Evolutionary conservation across 2,797 vertebrate species (phyloP), one percentile per base, ranked within the genome.

Genomic region (Spatula clypeata): DNA sequence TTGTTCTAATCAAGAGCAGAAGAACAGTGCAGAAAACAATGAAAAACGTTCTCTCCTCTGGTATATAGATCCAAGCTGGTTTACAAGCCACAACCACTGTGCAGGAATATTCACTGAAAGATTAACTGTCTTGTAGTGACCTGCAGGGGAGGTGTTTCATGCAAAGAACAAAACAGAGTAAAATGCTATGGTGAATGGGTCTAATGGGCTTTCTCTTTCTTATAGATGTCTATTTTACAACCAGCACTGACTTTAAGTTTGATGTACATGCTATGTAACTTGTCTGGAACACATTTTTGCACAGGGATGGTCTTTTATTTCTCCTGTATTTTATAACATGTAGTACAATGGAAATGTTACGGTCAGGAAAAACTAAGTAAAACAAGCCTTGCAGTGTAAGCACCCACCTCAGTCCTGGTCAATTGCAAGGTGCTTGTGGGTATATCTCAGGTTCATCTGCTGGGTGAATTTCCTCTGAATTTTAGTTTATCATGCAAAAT

Each of bases 1-100:
- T 96, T 97, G 96, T 98, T 97, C 92, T 88, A 96, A 94, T 97
- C 91, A 96, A 95, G 80, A 86, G 70, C 82, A 65, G 58, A 91
- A 95, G 57, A 96, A 34, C 66, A 75, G 47, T 36, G 76, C 80
- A 72, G 40, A 96, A 96, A 92, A 86, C 88, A 94, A 94, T 94
- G 86, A 86, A 70, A 95, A 96, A 89, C 62, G 86, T 94, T 90
- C 73, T 60, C 93, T 93, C 91, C 79, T 85, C 44, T 29, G 61
- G 87, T 70, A 82, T 36, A 14, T 42, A 36, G 86, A 88, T 86
- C 86, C 84, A 86, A 55, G 53, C 74, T 96, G 83, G 70, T 54
- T 92, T 62, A 29, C 20, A 40, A 92, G 66, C 87, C 79, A 51
- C 82, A 86, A 84, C 71, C 72, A 86, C 76, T 76, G 24, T 79